A percentile compares a stretch with the other conserved stretches of the same genome.
These are phyloP conservation scores for Platyrinchus mystaceus DNA, from an alignment of 2,797 vertebrate species.

Conservation along the genomic window DNA sequence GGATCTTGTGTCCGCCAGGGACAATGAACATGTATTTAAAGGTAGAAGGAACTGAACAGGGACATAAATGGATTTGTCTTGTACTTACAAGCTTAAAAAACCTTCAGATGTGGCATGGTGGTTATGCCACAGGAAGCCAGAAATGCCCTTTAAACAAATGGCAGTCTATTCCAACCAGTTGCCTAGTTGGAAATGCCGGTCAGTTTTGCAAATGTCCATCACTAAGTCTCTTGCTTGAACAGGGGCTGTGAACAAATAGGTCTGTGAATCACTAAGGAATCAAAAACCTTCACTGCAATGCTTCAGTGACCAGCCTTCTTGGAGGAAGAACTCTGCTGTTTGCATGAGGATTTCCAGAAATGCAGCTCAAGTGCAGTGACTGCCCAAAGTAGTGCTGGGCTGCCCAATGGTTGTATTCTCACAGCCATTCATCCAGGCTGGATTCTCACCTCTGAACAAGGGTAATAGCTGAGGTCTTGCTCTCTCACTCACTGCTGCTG, in stretches of 20 bases:
- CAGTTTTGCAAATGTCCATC: not conserved
- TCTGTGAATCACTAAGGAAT: not conserved
- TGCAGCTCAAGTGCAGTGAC: not conserved
- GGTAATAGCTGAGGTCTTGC: not conserved
- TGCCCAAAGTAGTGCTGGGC: not conserved
- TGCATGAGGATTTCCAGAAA: not conserved
- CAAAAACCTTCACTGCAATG: not conserved
- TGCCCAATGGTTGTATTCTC: not conserved
- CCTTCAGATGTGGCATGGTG: rapidly evolving
- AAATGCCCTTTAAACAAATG: not conserved
- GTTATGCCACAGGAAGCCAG: not conserved
- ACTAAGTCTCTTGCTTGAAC: not conserved
- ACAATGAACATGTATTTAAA: not conserved
- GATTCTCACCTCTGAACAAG: rapidly evolving
- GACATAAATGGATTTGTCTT: not conserved
- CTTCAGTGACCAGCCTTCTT: not conserved
- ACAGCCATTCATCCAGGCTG: not conserved
- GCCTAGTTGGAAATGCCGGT: not conserved
- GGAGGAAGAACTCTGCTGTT: not conserved
- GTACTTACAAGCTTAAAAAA: not conserved
- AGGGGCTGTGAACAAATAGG: not conserved
- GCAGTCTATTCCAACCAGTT: not conserved
- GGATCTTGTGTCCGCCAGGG: not conserved
- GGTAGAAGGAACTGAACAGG: not conserved
- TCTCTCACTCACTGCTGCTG: not conserved